phyloP scores from a whole-genome alignment of 2,797 vertebrate species.

The Coracias cyanogaster region DNA sequence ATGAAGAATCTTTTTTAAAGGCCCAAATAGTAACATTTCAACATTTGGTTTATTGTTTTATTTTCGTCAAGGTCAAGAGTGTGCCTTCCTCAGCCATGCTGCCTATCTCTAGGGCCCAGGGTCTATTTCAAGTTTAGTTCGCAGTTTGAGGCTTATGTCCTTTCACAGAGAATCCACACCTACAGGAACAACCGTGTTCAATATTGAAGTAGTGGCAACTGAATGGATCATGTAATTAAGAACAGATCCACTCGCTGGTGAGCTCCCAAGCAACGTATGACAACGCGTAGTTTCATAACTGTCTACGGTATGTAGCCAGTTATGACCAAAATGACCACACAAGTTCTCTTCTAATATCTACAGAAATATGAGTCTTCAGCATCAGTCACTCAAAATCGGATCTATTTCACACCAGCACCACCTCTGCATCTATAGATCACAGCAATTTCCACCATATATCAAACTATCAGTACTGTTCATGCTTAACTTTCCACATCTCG shows the following conservation, averaged over 20 bases:
- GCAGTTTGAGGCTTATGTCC: background rate
- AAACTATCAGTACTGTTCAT: background rate
- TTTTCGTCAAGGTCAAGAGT: fast-evolving
- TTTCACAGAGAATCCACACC: background rate
- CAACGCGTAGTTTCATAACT: background rate
- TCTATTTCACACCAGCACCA: background rate
- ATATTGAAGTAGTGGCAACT: background rate
- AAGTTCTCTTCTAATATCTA: background rate
- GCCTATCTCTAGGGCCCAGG: background rate
- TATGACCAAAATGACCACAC: background rate
- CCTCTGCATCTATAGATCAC: background rate
- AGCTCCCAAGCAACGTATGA: background rate
- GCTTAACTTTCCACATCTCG: background rate
- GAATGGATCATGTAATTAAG: background rate
- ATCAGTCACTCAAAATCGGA: background rate
- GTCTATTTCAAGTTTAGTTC: background rate
- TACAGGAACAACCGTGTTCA: background rate
- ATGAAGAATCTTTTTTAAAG: background rate
- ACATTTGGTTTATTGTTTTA: background rate
- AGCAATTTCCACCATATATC: background rate
- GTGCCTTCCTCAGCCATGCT: background rate
- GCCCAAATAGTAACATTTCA: background rate
- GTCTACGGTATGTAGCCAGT: fast-evolving
- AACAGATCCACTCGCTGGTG: background rate
- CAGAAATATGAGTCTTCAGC: background rate